Conservation (phyloP, 2,888 invertebrate genomes). For the Netelia virgata region DNA sequence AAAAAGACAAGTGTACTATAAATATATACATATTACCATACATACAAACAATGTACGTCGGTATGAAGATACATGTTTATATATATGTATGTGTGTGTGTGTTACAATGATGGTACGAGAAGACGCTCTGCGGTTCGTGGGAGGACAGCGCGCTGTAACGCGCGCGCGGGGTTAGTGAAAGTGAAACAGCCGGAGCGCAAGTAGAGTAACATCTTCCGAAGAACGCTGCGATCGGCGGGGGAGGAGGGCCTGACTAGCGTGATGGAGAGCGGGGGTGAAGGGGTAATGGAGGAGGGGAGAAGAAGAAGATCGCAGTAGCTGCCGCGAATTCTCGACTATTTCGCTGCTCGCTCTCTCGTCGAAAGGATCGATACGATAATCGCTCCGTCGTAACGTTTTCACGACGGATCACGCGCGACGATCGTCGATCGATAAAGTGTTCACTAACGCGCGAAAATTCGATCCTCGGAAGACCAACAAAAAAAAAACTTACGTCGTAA, state of each 20-base stretch:
- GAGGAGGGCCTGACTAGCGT: neutral
- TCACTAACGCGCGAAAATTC: neutral
- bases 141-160: slow-evolving; percentile 72
- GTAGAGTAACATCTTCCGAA: slow-evolving; percentile 82
- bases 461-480: too few relatives aligned
- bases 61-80: neutral
- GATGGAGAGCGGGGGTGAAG: too few relatives aligned
- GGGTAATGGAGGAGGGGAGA: neutral
- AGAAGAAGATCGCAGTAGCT: slow-evolving; percentile 9
- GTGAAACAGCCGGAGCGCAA: slow-evolving; percentile 80
- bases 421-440: neutral
- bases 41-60: neutral
- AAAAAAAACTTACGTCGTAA: too few relatives aligned
- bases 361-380: slow-evolving; percentile 55
- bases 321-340: slow-evolving; percentile 44
- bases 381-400: slow-evolving; percentile 12
- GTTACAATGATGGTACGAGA: slow-evolving; percentile 64
- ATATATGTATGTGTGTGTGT: slow-evolving; percentile 5
- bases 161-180: slow-evolving; percentile 79
- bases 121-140: slow-evolving; percentile 75
- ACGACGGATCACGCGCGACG: neutral
- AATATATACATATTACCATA: neutral
- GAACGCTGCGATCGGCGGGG: neutral
- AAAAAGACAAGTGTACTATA: neutral
- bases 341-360: slow-evolving; percentile 62